Percentiles rank a stretch among this genome's conserved stretches.
Evolutionary conservation across 2,113 vertebrate species (phyloP).

Genomic region (Prietella phreatophila): DNA sequence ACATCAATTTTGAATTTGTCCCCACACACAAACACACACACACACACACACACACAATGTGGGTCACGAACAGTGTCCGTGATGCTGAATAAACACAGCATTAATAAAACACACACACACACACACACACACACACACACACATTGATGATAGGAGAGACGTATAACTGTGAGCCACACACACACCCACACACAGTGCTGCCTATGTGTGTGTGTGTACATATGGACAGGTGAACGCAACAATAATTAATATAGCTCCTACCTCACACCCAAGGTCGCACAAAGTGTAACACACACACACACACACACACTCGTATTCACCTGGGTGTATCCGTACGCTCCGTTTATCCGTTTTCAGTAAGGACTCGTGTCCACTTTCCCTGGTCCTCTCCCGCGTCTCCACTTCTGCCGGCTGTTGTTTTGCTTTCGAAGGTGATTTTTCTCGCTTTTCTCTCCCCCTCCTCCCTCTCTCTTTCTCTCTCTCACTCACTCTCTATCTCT

Average conservation of each 20-base stretch:
- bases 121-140: conserved; percentile 45
- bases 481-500: conserved; percentile 30
- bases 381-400: conserved; percentile 60
- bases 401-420: conserved; percentile 71
- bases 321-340: conserved; percentile 37
- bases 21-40: background rate
- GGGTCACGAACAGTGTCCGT: background rate
- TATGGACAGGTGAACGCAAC: background rate
- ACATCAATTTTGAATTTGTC: background rate
- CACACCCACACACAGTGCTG: conserved; percentile 13
- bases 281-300: conserved; percentile 42
- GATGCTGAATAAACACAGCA: background rate
- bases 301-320: conserved; percentile 25
- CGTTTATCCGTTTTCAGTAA: conserved; percentile 35
- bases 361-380: conserved; percentile 40
- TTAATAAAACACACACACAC: conserved; percentile 44
- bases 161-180: background rate
- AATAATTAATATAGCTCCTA: conserved; percentile 5
- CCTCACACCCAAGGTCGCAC: conserved; percentile 43
- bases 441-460: conserved; percentile 64
- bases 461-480: conserved; percentile 51
- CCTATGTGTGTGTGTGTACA: background rate
- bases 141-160: conserved; percentile 1
- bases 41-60: background rate
- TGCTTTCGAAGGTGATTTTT: conserved; percentile 67